Conservation (phyloP, 2,888 invertebrate species). For the Pteria penguin region DNA sequence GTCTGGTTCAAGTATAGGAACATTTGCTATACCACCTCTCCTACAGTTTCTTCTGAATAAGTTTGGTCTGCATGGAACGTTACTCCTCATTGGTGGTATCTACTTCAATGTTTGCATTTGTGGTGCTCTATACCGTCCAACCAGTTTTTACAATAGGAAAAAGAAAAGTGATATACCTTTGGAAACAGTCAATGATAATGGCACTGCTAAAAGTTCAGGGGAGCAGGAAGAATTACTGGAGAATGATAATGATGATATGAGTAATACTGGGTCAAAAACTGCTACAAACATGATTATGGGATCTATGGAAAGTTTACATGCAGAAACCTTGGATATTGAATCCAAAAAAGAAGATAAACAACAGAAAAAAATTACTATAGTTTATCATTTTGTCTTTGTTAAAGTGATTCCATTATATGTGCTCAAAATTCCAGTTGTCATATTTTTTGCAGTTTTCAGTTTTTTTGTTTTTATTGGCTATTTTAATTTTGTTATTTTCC, state of each 20-base stretch:
- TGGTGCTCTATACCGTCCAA: slow-evolving; percentile 66
- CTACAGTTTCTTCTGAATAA: slow-evolving; percentile 65
- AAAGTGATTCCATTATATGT: slow-evolving; percentile 64
- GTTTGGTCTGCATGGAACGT: slow-evolving; percentile 60
- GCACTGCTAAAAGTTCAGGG: neutral
- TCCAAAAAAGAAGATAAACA: neutral
- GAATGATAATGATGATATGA: neutral
- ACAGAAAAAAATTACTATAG: neutral
- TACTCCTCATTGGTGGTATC: slow-evolving; percentile 60
- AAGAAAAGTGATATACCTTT: neutral
- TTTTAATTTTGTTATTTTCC: slow-evolving; percentile 70
- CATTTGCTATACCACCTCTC: slow-evolving; percentile 71
- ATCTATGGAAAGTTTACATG: slow-evolving; percentile 52
- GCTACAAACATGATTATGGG: slow-evolving; percentile 60
- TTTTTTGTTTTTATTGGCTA: slow-evolving; percentile 70
- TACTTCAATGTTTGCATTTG: slow-evolving; percentile 64
- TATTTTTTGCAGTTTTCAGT: slow-evolving; percentile 58
- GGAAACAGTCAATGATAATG: slow-evolving; percentile 29
- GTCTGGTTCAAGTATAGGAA: slow-evolving; percentile 72
- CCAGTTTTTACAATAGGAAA: slow-evolving; percentile 48
- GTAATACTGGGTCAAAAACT: slow-evolving; percentile 34
- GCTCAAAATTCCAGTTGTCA: slow-evolving; percentile 57
- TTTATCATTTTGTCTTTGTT: neutral
- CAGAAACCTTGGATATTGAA: neutral
- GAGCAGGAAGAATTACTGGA: neutral